Conservation (phyloP, 1,140 invertebrate genomes). For the Drosophila kohkoa region DNA sequence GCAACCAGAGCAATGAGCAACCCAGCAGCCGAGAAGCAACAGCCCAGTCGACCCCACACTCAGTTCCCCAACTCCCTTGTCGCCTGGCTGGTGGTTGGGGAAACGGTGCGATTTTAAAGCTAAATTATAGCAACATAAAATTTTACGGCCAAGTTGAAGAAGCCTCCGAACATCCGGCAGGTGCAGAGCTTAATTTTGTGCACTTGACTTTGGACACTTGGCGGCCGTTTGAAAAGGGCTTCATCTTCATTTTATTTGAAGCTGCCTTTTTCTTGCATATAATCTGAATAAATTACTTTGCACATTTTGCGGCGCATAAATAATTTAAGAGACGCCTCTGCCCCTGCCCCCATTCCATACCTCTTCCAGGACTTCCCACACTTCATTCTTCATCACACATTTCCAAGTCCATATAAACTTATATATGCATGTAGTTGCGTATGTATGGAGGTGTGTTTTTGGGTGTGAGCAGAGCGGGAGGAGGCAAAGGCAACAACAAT, state of each 20-base stretch:
- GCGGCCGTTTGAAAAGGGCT: slow-evolving; percentile 67
- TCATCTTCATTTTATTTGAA: slow-evolving; percentile 70
- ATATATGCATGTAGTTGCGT: background rate
- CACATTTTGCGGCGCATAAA: slow-evolving; percentile 81
- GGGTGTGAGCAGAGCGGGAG: background rate
- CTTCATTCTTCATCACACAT: slow-evolving; percentile 29
- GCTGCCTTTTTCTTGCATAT: slow-evolving; percentile 72
- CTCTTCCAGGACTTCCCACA: background rate
- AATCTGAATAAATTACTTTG: slow-evolving; percentile 82
- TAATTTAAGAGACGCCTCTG: slow-evolving; percentile 60
- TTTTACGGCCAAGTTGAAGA: slow-evolving; percentile 67
- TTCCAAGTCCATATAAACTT: slow-evolving; percentile 16
- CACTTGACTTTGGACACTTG: slow-evolving; percentile 79
- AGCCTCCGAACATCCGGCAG: slow-evolving; percentile 49
- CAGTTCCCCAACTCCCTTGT: background rate
- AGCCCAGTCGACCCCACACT: slow-evolving; percentile 3
- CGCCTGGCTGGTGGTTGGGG: background rate
- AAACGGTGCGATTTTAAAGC: slow-evolving; percentile 70
- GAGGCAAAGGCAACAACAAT: slow-evolving; percentile 54
- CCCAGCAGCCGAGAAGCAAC: background rate
- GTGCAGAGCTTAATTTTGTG: slow-evolving; percentile 77
- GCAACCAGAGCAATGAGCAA: background rate
- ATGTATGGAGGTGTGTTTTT: background rate
- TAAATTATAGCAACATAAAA: slow-evolving; percentile 77
- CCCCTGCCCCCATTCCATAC: too few species aligned